Conservation (phyloP, 2,888 invertebrate species). For the Drosophila siamana region DNA sequence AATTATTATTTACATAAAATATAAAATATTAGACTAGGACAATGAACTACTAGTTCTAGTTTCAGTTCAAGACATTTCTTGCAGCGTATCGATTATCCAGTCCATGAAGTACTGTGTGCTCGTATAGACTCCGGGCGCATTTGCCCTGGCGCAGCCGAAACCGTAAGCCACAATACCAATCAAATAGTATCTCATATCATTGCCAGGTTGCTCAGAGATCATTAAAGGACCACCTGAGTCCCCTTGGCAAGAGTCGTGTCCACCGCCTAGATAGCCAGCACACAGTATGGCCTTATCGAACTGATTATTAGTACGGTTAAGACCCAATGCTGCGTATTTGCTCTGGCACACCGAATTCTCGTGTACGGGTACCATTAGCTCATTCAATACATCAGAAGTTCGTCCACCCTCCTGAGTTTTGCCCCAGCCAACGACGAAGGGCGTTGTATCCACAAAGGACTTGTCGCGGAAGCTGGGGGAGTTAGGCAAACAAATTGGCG, state of each 20-base stretch:
- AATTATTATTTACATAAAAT: constrained; percentile 24
- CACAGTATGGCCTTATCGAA: constrained; percentile 83
- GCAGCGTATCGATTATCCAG: constrained; percentile 87
- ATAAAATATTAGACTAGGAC: not conserved
- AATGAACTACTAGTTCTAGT: not conserved
- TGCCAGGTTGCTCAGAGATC: constrained; percentile 71
- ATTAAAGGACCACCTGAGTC: constrained; percentile 85
- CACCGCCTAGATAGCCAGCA: constrained; percentile 82
- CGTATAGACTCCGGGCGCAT: constrained; percentile 88
- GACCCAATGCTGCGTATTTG: constrained; percentile 71
- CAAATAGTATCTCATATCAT: constrained; percentile 84
- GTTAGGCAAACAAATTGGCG: constrained; percentile 92
- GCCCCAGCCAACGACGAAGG: constrained; percentile 90
- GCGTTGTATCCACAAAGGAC: constrained; percentile 87
- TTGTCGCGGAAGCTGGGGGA: constrained; percentile 86
- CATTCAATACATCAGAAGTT: constrained; percentile 88
- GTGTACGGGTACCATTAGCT: constrained; percentile 90
- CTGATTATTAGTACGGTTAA: constrained; percentile 74
- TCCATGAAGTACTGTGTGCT: constrained; percentile 87
- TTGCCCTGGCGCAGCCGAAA: constrained; percentile 88
- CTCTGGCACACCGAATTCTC: constrained; percentile 87
- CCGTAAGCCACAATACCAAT: constrained; percentile 90
- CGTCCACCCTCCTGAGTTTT: constrained; percentile 87
- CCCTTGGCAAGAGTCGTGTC: constrained; percentile 84
- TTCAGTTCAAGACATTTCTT: constrained; percentile 60